Evolutionary conservation across 1,140 invertebrate genomes (phyloP), one percentile per base, ranked within the genome.

Genomic region (Campoletis sonorensis): DNA sequence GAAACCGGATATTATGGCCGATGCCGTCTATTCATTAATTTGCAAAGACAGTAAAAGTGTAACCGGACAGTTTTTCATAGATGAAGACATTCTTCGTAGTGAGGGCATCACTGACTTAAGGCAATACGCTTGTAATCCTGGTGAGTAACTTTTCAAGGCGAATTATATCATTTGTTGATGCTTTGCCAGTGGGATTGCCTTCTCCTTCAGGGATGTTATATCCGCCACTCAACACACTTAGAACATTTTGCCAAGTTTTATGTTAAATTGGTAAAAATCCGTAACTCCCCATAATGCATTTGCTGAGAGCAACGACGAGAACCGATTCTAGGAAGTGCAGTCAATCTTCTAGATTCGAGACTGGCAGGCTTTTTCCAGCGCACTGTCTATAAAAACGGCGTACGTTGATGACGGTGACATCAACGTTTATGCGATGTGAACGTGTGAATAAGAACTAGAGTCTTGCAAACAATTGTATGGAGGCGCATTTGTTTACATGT

Each of bases 41-140:
- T 95, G 93, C 79, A 95, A 95, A 89, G 96, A 98, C 84, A 95
- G 96, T 16, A 95, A 93, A 88, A 93, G 92, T 1, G 94, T 94
- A 85, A 98, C 97, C 54, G 99, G 98, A 11, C 95, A 99, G 86
- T 99, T 99, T 91, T 95, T 94, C 27, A 96, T 99, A 81, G 99
- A 99, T 89, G 99, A 99, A 88, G 96, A 98, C 45, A 93, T 99
- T 4, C 90, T 99, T 0, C 94, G 90, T 87, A 93, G 93, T 30
- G 95, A 95, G 84, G 98, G 98, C 0, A 91, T 99, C 7, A 96
- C 93, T 0, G 96, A 99, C 91, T 93, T 99, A 21, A 94, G 95
- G 18, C 94, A 97, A 77, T 99, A 99, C 90, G 95, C 97, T 0
- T 95, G 95, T 85, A 94, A 96, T 90, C 96, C 95, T 80, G 94